These are phyloP conservation scores for Meloidogyne chitwoodi DNA, from an alignment of 1,140 invertebrate species.

Conservation along the genomic window DNA sequence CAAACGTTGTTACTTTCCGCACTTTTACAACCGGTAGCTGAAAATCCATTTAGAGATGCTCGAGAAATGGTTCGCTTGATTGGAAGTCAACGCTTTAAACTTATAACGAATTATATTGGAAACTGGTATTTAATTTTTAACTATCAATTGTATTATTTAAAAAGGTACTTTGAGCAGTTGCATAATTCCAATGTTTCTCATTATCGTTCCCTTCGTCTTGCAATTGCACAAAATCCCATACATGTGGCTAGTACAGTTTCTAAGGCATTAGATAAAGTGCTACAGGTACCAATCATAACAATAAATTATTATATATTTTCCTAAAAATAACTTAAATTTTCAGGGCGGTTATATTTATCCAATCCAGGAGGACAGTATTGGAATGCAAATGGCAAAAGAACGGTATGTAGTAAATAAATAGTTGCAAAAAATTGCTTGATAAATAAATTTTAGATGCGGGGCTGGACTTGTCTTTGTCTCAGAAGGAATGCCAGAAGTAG, in stretches of 20 bases:
- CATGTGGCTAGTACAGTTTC: slow-evolving; percentile 23
- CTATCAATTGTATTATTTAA: too few species aligned
- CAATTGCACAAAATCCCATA: slow-evolving; percentile 27
- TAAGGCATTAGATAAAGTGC: slow-evolving; percentile 29
- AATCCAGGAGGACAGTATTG: slow-evolving; percentile 37
- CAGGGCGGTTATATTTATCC: slow-evolving; percentile 32
- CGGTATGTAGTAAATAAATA: neutral
- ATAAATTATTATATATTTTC: too few species aligned
- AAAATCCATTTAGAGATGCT: slow-evolving; percentile 31
- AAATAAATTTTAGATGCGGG: slow-evolving; percentile 13
- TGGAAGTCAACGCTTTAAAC: slow-evolving; percentile 19
- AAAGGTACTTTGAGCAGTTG: slow-evolving; percentile 38
- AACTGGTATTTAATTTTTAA: slow-evolving; percentile 26
- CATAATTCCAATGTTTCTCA: slow-evolving; percentile 25
- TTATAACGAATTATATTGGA: slow-evolving; percentile 35
- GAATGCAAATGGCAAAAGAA: slow-evolving; percentile 15
- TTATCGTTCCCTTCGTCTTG: slow-evolving; percentile 28
- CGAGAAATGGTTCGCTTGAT: slow-evolving; percentile 34
- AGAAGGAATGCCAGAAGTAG: slow-evolving; percentile 34
- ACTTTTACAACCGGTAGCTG: slow-evolving; percentile 24
- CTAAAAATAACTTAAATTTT: too few species aligned
- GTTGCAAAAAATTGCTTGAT: neutral
- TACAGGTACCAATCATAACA: neutral
- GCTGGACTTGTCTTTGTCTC: slow-evolving; percentile 37
- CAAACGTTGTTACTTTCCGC: slow-evolving; percentile 33